phyloP scores from a whole-genome alignment of 2,113 vertebrate species.

The Miniopterus natalensis region DNA sequence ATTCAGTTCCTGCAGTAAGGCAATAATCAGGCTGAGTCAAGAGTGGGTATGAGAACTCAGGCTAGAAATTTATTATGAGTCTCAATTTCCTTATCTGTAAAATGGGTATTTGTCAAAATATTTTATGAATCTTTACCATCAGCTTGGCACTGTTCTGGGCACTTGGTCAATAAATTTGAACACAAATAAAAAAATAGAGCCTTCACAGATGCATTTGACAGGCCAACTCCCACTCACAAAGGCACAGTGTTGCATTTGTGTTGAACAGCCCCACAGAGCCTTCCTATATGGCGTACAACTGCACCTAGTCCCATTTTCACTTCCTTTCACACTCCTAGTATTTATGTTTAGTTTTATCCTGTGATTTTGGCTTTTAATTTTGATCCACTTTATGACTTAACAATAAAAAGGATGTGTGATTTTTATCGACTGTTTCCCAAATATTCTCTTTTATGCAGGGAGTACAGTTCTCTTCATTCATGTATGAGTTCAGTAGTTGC shows the following conservation, averaged over 20 bases:
- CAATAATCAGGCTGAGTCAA: background rate
- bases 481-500: conserved; percentile 64
- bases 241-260: conserved; percentile 71
- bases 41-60: background rate
- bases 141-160: background rate
- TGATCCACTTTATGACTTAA: conserved; percentile 88
- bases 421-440: conserved; percentile 82
- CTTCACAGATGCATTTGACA: conserved; percentile 69
- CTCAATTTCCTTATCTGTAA: background rate
- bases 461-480: conserved; percentile 70
- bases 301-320: conserved; percentile 64
- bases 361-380: conserved; percentile 87
- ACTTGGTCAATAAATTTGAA: no score
- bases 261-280: conserved; percentile 58
- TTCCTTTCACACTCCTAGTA: conserved; percentile 68
- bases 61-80: background rate
- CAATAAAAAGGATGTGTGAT: conserved; percentile 86
- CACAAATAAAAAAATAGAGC: no score
- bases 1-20: background rate
- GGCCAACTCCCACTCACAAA: conserved; percentile 78
- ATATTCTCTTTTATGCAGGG: conserved; percentile 74
- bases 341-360: conserved; percentile 79
- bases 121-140: background rate
- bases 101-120: background rate
- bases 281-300: background rate